Base-by-base conservation (phyloP, 2,113 vertebrate species). In the Aphelocoma coerulescens region DNA sequence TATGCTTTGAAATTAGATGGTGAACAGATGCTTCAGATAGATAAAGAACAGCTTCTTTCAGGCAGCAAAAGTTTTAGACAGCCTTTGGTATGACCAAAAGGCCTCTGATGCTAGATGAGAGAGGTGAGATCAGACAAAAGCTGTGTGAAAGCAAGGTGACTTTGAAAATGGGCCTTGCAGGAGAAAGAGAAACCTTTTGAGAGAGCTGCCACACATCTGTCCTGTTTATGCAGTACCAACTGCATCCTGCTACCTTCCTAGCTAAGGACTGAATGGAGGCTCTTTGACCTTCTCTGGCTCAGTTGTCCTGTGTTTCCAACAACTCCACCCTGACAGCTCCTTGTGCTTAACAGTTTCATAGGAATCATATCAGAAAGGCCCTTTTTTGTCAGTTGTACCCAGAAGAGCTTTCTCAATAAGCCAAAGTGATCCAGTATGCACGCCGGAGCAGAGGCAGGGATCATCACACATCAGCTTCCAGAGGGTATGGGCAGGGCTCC, bases 21-120 rank as follows among this genome's bases (percentile, higher is more conserved):
- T n/a, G 57, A 96, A 83, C 85, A 96, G 92, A 94, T 93, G 80
- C 84, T 93, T 95, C 75, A 87, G 80, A 81, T 92, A 93, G 86
- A 95, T 87, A 93, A 91, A 96, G 89, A 57, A 81, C 24, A 35
- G 30, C 15, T 92, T 21, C 57, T 89, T 89, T 87, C 71, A 81
- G 76, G 57, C 80, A 95, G 89, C 69, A 52, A 24, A 91, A 84
- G 74, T 89, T 95, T 81, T 49, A 94, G 72, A 37, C 59, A 93
- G 82, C 73, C 52, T 86, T 77, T 81, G 57, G 92, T 49, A 71
- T 73, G 76, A 93, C 90, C 79, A 87, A 91, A 95, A 80, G 71
- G 79, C 76, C 52, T 93, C 90, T 78, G 92, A 93, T 81, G 85
- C 63, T 77, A 86, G 63, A 93, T 92, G 83, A 96, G 88, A 94